A percentile compares a stretch with the other conserved stretches of the same genome.
Evolutionary conservation across 2,888 invertebrate genomes (phyloP).

Genomic region (Aleiodes testaceus): DNA sequence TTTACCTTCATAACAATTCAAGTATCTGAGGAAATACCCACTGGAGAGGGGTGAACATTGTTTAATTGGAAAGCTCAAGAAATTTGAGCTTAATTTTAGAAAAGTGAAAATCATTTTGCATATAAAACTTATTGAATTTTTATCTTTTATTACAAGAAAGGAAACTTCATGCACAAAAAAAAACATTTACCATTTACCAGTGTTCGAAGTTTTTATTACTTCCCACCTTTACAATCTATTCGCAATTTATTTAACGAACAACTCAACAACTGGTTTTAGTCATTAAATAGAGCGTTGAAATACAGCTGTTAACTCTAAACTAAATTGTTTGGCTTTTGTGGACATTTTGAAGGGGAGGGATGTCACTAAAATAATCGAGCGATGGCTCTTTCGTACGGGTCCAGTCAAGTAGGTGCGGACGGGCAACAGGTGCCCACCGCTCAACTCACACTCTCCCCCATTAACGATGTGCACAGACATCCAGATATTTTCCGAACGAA

Average conservation of each 20-base stretch:
- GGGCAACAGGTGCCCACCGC: slow-evolving; percentile 23
- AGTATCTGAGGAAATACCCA: too few relatives aligned
- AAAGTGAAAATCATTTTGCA: too few relatives aligned
- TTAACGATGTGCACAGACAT: slow-evolving; percentile 12
- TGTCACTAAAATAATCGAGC: slow-evolving; percentile 14
- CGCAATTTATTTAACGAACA: too few relatives aligned
- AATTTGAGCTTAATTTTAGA: too few relatives aligned
- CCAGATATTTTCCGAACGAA: background rate
- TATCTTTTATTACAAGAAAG: too few relatives aligned
- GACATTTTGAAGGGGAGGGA: background rate
- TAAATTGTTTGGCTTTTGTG: background rate
- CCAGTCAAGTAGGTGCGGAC: slow-evolving; percentile 8
- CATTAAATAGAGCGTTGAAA: background rate
- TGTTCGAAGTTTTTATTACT: too few relatives aligned
- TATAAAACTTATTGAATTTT: too few relatives aligned
- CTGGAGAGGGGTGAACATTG: too few relatives aligned
- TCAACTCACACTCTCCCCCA: slow-evolving; percentile 16
- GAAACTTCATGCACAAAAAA: too few relatives aligned
- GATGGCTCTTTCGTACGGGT: slow-evolving; percentile 16
- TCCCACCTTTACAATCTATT: too few relatives aligned
- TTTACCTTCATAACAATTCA: background rate
- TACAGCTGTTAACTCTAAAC: background rate
- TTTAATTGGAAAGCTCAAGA: too few relatives aligned
- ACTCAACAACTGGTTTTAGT: background rate
- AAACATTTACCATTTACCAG: too few relatives aligned